Percentiles rank a stretch among this genome's conserved stretches.
These are phyloP conservation scores for Rhinichthys osculus DNA, from an alignment of 2,797 vertebrate genomes.

Conservation along the genomic window DNA sequence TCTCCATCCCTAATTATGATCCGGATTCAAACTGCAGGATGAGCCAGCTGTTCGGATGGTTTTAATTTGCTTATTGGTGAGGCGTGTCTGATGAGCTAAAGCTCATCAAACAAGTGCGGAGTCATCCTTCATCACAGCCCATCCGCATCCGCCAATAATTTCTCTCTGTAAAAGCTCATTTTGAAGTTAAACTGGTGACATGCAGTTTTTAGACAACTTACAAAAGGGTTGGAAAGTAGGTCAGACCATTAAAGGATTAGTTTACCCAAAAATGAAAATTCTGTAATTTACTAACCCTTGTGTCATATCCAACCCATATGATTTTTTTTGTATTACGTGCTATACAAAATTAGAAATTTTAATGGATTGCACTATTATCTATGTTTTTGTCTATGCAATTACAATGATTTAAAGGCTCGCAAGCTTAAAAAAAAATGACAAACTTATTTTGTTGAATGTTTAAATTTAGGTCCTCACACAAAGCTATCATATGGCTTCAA, in stretches of 20 bases:
- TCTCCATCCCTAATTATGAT: slow-evolving; percentile 5
- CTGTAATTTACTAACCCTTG: slow-evolving; percentile 1
- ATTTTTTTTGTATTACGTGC: not conserved
- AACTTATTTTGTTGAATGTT: not conserved
- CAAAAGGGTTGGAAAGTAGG: slow-evolving; percentile 16
- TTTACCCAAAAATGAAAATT: not conserved
- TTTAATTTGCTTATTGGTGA: slow-evolving; percentile 45
- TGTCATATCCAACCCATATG: not conserved
- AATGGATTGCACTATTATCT: not conserved
- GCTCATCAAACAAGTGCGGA: slow-evolving; percentile 27
- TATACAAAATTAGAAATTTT: not conserved
- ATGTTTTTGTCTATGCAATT: not conserved
- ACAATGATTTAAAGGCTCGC: not conserved
- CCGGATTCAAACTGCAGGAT: slow-evolving; percentile 28
- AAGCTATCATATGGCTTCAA: not conserved
- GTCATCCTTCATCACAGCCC: slow-evolving; percentile 36
- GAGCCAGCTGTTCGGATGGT: slow-evolving; percentile 38
- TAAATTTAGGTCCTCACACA: not conserved
- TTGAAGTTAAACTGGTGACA: slow-evolving; percentile 34
- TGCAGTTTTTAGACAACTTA: slow-evolving; percentile 28
- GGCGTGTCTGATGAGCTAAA: slow-evolving; percentile 44
- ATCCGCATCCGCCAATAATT: slow-evolving; percentile 18
- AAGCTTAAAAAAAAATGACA: not conserved
- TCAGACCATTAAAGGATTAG: slow-evolving; percentile 33
- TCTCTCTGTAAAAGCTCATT: slow-evolving; percentile 28